Conservation (phyloP, 2,888 invertebrate genomes). For the Lapara coniferarum region DNA sequence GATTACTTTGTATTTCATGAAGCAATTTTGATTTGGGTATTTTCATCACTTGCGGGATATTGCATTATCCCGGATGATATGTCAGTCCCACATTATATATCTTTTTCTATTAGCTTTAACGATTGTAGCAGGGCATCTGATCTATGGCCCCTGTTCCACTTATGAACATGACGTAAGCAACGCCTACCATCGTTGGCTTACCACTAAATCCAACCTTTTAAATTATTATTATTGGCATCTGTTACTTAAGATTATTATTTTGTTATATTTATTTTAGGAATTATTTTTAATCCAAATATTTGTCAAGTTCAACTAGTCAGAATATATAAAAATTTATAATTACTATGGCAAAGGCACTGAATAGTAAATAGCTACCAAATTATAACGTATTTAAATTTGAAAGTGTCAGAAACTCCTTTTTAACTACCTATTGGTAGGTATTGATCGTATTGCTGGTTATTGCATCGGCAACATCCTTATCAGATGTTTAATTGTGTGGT, state of each 20-base stretch:
- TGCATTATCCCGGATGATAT: too few relatives aligned
- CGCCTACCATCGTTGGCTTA: too few relatives aligned
- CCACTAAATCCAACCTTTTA: background rate
- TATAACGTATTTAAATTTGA: background rate
- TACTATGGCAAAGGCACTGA: background rate
- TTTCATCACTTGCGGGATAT: too few relatives aligned
- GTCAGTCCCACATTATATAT: too few relatives aligned
- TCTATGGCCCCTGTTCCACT: too few relatives aligned
- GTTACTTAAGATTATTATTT: background rate
- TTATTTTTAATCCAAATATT: background rate
- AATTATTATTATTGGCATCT: background rate
- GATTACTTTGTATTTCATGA: too few relatives aligned
- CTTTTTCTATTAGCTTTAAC: too few relatives aligned
- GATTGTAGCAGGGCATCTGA: too few relatives aligned
- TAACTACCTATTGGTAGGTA: background rate
- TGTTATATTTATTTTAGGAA: background rate
- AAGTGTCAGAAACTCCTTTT: too few relatives aligned
- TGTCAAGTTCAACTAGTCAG: too few relatives aligned
- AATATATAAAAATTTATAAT: background rate
- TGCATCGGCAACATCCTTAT: slow-evolving; percentile 7
- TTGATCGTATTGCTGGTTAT: background rate
- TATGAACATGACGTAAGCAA: too few relatives aligned
- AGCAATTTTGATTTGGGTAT: too few relatives aligned
- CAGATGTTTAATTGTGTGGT: background rate
- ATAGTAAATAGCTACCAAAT: background rate